These are phyloP conservation scores for Coreius guichenoti DNA, from an alignment of 2,797 vertebrate genomes.

Conservation along the genomic window DNA sequence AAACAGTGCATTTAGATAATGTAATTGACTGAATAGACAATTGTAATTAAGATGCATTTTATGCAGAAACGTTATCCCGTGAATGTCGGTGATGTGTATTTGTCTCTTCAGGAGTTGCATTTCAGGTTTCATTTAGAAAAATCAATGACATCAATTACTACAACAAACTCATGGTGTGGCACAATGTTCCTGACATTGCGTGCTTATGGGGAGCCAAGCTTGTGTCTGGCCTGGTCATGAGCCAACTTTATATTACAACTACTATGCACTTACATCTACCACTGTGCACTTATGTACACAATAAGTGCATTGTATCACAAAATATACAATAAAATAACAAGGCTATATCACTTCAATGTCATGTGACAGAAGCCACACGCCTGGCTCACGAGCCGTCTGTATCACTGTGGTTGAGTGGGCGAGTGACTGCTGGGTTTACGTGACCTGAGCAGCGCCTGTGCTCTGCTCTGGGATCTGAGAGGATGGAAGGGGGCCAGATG, in stretches of 20 bases:
- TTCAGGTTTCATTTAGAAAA: not conserved
- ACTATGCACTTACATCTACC: too few species aligned
- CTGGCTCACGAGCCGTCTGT: not conserved
- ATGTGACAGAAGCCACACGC: not conserved
- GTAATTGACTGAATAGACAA: not conserved
- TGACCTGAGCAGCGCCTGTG: conserved; percentile 47
- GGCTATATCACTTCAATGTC: not conserved
- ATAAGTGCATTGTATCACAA: not conserved
- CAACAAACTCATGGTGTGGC: not conserved
- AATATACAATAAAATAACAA: too few species aligned
- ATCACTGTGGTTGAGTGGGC: conserved; percentile 45
- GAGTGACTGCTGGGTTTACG: conserved; percentile 49
- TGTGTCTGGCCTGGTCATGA: too few species aligned
- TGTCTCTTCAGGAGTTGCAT: not conserved
- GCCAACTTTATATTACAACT: too few species aligned
- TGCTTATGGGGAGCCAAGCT: too few species aligned
- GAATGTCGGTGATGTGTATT: not conserved
- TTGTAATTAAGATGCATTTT: not conserved
- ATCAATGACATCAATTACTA: too few species aligned
- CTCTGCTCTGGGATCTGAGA: conserved; percentile 51
- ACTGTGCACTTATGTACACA: too few species aligned
- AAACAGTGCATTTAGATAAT: not conserved
- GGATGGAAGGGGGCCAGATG: conserved; percentile 47
- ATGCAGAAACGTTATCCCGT: not conserved
- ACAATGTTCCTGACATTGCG: not conserved